Evolutionary conservation across 2,888 invertebrate species (phyloP).

Genomic region (Eristalis arbustorum): DNA sequence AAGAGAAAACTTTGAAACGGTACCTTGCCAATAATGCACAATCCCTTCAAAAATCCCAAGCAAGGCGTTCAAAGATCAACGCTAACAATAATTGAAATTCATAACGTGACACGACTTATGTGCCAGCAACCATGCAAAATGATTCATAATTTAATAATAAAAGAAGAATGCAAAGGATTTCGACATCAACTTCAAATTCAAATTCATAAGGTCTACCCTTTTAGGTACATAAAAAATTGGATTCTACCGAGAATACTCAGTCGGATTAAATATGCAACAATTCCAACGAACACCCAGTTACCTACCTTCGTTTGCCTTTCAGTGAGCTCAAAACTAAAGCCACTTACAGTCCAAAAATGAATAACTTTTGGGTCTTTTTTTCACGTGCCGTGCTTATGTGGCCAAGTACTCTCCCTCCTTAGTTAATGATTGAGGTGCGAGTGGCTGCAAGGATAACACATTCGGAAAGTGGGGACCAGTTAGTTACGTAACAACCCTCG

Average conservation of each 20-base stretch:
- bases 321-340: neutral
- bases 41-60: neutral
- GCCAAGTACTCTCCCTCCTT: conserved; percentile 22
- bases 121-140: neutral
- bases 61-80: neutral
- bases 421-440: neutral
- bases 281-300: neutral
- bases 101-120: neutral
- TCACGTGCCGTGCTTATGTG: conserved; percentile 31
- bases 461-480: conserved; percentile 4
- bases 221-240: neutral
- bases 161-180: neutral
- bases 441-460: neutral
- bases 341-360: neutral
- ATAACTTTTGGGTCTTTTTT: neutral
- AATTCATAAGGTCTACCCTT: neutral
- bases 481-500: conserved; percentile 28
- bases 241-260: neutral
- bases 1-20: too few species aligned
- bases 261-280: neutral
- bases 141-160: neutral
- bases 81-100: neutral
- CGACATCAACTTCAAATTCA: neutral
- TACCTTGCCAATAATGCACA: too few species aligned
- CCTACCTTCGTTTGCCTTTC: neutral